Evolutionary conservation across 2,888 invertebrate genomes (phyloP), one percentile per base, ranked within the genome.

Genomic region (Penaeus monodon): DNA sequence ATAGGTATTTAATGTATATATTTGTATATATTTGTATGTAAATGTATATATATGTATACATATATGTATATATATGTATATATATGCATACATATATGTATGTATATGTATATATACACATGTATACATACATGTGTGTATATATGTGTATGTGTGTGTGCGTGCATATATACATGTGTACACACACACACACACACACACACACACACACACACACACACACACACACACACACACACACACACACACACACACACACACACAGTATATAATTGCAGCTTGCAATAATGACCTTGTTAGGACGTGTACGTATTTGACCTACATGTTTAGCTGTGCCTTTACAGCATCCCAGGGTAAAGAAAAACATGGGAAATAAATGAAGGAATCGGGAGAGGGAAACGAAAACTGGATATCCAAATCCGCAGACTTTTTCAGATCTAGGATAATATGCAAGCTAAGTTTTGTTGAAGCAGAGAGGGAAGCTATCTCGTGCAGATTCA

Each of bases 181-280:
- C 33, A 74, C 33, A 74, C 33, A 74, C 33, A 74, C 33, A 74
- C 33, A 74, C 7, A 74, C 33, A 74, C 33, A 74, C 33, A 74
- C 33, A 74, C 33, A 74, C 4, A 74, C 33, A 74, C 33, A 74
- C 33, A 74, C 33, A 74, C 33, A 74, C 33, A 74, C 33, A 74
- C 33, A 10, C 10, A 74, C 33, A 74, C 33, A 74, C 33, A 74
- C 33, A 74, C 33, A 74, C 33, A 74, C 33, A 74, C 10, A 27
- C 33, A 7, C 33, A 74, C 33, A 7, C 33, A 7, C 33, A 10
- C 10, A 74, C 33, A 74, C 33, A 74, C 33, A 74, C 33, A 74
- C 33, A 74, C 10, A 74, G 8, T 29, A 74, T 29, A 74, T 29
- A 74, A 22, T 29, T 29, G 29, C 27, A 73, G 2, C n/a, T 27